Evolutionary conservation across 2,888 invertebrate species (phyloP).

Genomic region (Coelinius sp.): DNA sequence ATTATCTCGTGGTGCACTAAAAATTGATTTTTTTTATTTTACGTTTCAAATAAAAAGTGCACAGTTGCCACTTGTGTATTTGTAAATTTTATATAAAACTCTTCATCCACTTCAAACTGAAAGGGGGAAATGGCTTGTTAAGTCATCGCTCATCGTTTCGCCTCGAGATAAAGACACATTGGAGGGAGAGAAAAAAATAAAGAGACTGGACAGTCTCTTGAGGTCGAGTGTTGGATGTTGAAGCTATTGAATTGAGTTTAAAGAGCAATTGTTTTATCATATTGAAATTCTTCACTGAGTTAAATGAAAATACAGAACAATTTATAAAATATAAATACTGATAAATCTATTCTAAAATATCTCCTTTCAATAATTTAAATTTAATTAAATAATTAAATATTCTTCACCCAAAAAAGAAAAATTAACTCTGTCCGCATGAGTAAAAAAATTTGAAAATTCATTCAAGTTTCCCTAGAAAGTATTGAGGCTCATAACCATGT

Average conservation of each 20-base stretch:
- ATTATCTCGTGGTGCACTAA: background rate
- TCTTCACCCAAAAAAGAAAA: too few relatives aligned
- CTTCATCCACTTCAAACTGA: constrained; percentile 10
- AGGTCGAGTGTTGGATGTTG: constrained; percentile 3
- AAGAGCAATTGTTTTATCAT: constrained; percentile 2
- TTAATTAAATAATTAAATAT: too few relatives aligned
- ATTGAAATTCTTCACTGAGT: background rate
- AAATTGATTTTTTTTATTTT: constrained; percentile 7
- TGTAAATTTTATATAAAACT: constrained; percentile 4
- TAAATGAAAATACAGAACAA: background rate
- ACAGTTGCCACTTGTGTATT: constrained; percentile 7
- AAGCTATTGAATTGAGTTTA: constrained; percentile 6
- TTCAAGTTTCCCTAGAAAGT: constrained; percentile 15
- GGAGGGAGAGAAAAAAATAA: constrained; percentile 11
- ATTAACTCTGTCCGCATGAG: too few relatives aligned
- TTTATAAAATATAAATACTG: background rate
- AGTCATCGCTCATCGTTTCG: constrained; percentile 25
- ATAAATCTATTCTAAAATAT: too few relatives aligned
- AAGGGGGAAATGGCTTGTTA: constrained; percentile 30
- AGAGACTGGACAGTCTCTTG: background rate
- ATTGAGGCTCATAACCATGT: constrained; percentile 54
- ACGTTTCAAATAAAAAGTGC: background rate
- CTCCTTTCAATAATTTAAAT: too few relatives aligned
- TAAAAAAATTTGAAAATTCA: background rate
- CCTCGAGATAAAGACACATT: constrained; percentile 19